Percentiles rank a stretch among this genome's conserved stretches.
phyloP scores from a whole-genome alignment of 2,888 invertebrate genomes.

The Sarcophaga subvicina region DNA sequence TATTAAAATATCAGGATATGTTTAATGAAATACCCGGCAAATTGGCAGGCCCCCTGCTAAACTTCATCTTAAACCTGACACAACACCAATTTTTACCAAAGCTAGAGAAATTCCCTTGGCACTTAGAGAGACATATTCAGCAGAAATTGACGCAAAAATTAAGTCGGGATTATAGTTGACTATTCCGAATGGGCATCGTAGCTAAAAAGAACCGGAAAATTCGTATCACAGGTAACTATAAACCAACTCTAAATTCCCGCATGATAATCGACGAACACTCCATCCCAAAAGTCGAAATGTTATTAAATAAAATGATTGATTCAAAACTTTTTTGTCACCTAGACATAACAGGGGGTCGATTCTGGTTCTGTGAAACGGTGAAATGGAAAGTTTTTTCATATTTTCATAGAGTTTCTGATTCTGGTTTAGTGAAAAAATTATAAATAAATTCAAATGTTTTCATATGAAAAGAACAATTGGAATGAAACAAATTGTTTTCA shows the following conservation, averaged over 20 bases:
- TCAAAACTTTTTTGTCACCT: neutral
- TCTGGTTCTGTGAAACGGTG: too few species aligned
- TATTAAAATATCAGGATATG: neutral
- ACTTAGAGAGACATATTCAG: neutral
- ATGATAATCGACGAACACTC: conserved; percentile 16
- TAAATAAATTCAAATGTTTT: too few species aligned
- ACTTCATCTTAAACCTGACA: conserved; percentile 9
- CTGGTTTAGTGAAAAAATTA: too few species aligned
- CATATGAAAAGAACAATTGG: too few species aligned
- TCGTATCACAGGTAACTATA: conserved; percentile 14
- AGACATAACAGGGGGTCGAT: too few species aligned
- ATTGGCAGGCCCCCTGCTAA: conserved; percentile 11
- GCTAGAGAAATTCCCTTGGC: conserved; percentile 2
- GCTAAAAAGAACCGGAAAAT: neutral
- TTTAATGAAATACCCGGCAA: conserved; percentile 1
- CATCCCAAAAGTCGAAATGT: conserved; percentile 3
- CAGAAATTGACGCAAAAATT: conserved; percentile 14
- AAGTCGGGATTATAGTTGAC: neutral
- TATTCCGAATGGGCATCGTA: conserved; percentile 2
- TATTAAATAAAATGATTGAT: conserved; percentile 7
- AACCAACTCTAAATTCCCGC: neutral
- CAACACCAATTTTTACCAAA: conserved; percentile 1
- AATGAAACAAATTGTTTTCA: too few species aligned
- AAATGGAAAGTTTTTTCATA: too few species aligned
- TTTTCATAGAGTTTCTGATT: too few species aligned